Conservation (phyloP, 1,140 invertebrate genomes). For the Drosophila tsacasi region DNA sequence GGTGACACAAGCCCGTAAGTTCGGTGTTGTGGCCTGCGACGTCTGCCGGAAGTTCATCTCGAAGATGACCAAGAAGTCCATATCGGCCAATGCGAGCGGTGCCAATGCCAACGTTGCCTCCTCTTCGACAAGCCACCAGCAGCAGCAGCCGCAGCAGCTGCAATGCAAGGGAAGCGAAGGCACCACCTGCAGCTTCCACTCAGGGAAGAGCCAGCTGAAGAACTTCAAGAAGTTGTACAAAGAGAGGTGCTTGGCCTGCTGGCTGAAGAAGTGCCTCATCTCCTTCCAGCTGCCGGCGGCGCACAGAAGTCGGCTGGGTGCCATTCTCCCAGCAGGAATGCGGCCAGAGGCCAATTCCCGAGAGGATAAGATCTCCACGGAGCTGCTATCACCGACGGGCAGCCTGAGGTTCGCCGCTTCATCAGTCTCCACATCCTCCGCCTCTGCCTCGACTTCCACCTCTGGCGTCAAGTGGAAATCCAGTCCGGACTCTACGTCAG, state of each 20-base stretch:
- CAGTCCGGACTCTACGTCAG: constrained; percentile 37
- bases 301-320: constrained; percentile 88
- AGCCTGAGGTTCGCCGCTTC: constrained; percentile 47
- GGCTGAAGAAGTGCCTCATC: constrained; percentile 93
- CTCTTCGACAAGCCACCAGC: constrained; percentile 41
- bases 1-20: constrained; percentile 91
- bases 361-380: constrained; percentile 56
- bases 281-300: constrained; percentile 91
- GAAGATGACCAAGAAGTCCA: constrained; percentile 87
- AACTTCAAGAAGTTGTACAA: constrained; percentile 90
- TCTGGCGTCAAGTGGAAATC: constrained; percentile 74
- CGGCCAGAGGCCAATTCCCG: constrained; percentile 34
- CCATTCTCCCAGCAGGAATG: constrained; percentile 87
- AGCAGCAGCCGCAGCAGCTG: constrained; percentile 84
- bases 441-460: constrained; percentile 9
- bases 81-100: constrained; percentile 32
- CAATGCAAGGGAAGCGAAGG: constrained; percentile 90
- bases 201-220: constrained; percentile 90
- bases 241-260: constrained; percentile 93
- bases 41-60: constrained; percentile 94
- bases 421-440: constrained; percentile 1
- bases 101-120: constrained; percentile 9
- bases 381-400: constrained; percentile 60
- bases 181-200: constrained; percentile 89
- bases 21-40: constrained; percentile 93